Conservation (phyloP, 92 coral and sea anemone species). For the Epizoanthus rinbou region DNA sequence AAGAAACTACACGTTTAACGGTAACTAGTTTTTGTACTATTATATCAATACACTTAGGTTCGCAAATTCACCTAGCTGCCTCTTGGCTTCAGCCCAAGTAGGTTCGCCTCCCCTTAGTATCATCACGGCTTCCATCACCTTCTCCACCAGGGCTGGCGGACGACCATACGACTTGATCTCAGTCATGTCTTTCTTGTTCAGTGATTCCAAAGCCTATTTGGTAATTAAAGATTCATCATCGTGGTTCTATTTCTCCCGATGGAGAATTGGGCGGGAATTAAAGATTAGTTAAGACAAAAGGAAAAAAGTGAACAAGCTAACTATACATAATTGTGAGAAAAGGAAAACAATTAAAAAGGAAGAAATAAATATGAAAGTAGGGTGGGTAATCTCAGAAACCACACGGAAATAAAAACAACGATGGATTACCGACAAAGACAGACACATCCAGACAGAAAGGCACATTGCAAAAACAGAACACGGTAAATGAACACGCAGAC, state of each 20-base stretch:
- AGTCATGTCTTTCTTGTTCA: constrained; percentile 99
- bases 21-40: neutral
- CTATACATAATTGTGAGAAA: neutral
- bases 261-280: no score
- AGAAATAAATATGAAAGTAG: neutral
- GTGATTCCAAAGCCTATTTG: constrained; percentile 79
- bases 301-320: neutral
- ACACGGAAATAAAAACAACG: no score
- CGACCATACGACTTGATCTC: constrained; percentile 99
- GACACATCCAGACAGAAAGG: no score
- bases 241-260: no score
- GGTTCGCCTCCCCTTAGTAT: constrained; percentile 93
- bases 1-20: no score
- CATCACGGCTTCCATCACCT: constrained; percentile 99
- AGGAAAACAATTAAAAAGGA: neutral
- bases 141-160: constrained; percentile 98
- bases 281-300: neutral
- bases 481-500: neutral
- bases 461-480: no score
- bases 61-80: constrained; percentile 84
- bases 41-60: no score
- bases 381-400: no score
- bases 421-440: no score
- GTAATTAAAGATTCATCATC: no score
- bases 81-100: constrained; percentile 99